These are phyloP conservation scores for Reinhardtius hippoglossoides DNA, from an alignment of 2,113 vertebrate genomes.

Conservation along the genomic window DNA sequence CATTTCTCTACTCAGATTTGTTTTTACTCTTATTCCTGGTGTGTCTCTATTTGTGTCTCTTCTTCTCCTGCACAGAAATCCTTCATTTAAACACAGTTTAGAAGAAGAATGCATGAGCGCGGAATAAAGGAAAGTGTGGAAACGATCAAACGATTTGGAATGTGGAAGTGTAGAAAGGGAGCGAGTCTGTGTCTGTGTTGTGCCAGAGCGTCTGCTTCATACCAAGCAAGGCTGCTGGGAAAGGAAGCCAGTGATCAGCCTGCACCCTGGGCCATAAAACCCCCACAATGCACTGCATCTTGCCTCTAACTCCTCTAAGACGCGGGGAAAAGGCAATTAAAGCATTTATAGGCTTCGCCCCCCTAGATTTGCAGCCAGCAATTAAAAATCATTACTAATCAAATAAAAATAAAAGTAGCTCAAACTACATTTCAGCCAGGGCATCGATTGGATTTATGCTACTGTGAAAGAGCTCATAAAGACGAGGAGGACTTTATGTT, in stretches of 20 bases:
- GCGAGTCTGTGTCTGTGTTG: conserved; percentile 51
- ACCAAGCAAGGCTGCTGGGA: conserved; percentile 65
- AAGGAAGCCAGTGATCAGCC: conserved; percentile 67
- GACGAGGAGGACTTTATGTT: conserved; percentile 54
- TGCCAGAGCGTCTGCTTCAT: conserved; percentile 62
- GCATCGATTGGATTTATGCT: conserved; percentile 68
- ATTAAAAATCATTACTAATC: conserved; percentile 85
- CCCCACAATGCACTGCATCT: conserved; percentile 64
- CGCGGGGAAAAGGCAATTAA: conserved; percentile 76
- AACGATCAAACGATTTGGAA: conserved; percentile 59
- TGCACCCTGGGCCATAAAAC: conserved; percentile 68
- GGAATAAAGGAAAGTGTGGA: conserved; percentile 56
- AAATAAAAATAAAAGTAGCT: conserved; percentile 83
- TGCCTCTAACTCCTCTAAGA: conserved; percentile 75
- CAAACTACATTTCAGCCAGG: conserved; percentile 65
- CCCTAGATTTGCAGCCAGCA: conserved; percentile 76
- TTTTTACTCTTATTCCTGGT: not conserved
- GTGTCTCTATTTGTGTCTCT: conserved; percentile 3
- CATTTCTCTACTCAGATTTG: conserved; percentile 6
- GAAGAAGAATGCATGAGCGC: conserved; percentile 32
- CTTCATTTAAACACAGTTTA: conserved; percentile 26
- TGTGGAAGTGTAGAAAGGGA: conserved; percentile 47
- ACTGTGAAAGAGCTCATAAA: conserved; percentile 62
- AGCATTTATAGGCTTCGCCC: conserved; percentile 76
- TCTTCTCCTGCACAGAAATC: conserved; percentile 32